Base-by-base conservation (phyloP, 2,113 vertebrate genomes). In the Mungos mungo region DNA sequence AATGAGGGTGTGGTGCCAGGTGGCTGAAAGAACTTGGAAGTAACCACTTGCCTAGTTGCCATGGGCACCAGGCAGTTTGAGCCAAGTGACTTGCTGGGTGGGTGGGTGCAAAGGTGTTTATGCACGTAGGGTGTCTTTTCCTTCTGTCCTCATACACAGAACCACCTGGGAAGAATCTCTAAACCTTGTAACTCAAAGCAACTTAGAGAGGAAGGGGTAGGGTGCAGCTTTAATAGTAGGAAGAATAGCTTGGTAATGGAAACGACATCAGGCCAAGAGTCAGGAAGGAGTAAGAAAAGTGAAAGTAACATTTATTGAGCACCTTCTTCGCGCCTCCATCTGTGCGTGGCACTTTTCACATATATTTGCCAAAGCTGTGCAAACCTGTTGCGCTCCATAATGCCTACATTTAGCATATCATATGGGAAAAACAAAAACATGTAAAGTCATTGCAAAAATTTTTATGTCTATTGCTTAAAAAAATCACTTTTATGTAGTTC, bases 401-500 rank as follows among this genome's bases (percentile, higher is more conserved):
- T 63, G n/a, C 52, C 90, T 63, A 91, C 47, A 45, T 79, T 95
- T 88, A 83, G 89, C 74, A 66, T 38, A 63, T 95, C 84, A 52
- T 76, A 63, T n/a, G 94, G 92, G 60, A 84, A 96, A 96, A 83
- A 82, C 38, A 83, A 96, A 96, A 90, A 68, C 74, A 95, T 69
- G 72, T 72, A 71, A 88, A 85, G 80, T 95, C 52, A 89, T 92
- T 90, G 90, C 83, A 83, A 60, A 88, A n/a, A 35, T 63, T 82
- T 90, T 38, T 45, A 81, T 84, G 80, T 88, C 90, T 76, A 13
- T 81, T 94, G 27, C 63, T 95, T 57, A 93, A 95, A 95, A 80
- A 60, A 23, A 54, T 50, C 54, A 29, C 92, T 92, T 95, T 93
- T 92, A 57, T 93, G 79, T 35, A 88, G 66, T 93, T 92, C 47